phyloP scores from a whole-genome alignment of 2,797 vertebrate species.

The Acomys russatus region DNA sequence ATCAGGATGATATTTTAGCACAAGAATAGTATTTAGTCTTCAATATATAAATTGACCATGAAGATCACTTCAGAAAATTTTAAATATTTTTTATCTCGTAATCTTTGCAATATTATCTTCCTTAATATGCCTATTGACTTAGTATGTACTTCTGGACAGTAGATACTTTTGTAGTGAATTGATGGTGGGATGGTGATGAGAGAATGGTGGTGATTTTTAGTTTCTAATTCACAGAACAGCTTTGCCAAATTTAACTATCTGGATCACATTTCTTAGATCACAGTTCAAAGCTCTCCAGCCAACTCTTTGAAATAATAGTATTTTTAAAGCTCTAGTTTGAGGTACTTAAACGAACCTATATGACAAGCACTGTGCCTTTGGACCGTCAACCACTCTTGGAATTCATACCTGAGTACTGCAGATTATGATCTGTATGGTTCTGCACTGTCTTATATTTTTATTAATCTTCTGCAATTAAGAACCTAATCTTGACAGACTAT shows the following conservation, averaged over 20 bases:
- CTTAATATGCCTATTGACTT: not conserved
- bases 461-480: constrained; percentile 72
- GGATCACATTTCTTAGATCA: not conserved
- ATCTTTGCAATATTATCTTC: constrained; percentile 34
- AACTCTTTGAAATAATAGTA: constrained; percentile 28
- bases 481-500: constrained; percentile 50
- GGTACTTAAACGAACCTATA: constrained; percentile 5
- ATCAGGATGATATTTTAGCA: not conserved
- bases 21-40: constrained; percentile 31
- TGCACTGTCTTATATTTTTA: constrained; percentile 71
- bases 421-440: constrained; percentile 58
- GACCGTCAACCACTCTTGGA: constrained; percentile 49
- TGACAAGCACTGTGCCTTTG: constrained; percentile 42
- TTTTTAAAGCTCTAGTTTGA: not conserved
- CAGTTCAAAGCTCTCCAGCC: not conserved
- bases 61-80: constrained; percentile 50
- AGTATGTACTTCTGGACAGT: not conserved
- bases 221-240: constrained; percentile 1
- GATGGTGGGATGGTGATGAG: not conserved
- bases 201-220: not conserved
- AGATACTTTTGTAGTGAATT: not conserved
- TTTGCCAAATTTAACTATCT: not conserved
- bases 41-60: constrained; percentile 34
- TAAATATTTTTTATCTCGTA: not conserved
- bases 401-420: constrained; percentile 64